Conservation (phyloP, 2,797 vertebrate genomes). For the Argya squamiceps region DNA sequence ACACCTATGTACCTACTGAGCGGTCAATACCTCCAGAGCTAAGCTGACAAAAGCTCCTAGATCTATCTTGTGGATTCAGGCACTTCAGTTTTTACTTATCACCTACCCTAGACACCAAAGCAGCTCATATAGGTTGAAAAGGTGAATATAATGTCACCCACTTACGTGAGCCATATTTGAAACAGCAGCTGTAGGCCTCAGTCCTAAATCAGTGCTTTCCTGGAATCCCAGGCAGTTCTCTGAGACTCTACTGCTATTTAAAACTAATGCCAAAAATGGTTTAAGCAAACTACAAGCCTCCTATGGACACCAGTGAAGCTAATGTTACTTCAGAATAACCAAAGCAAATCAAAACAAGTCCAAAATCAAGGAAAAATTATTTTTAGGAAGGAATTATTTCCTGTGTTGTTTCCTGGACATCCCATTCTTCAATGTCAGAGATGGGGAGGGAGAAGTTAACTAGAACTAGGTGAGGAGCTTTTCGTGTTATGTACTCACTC, state of each 20-base stretch:
- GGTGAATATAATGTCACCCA: not conserved
- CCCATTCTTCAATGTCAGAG: not conserved
- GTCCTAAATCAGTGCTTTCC: not conserved
- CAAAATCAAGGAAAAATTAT: not conserved
- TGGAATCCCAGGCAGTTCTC: not conserved
- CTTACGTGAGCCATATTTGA: not conserved
- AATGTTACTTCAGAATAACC: not conserved
- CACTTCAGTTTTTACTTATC: not conserved
- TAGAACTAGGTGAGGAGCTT: not conserved
- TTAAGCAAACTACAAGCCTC: not conserved
- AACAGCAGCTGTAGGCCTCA: not conserved
- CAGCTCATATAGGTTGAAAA: not conserved
- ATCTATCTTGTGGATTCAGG: not conserved
- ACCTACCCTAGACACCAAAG: not conserved
- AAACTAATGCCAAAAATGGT: not conserved
- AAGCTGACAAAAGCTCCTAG: not conserved
- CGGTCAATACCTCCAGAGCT: rapidly evolving
- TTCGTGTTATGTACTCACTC: not conserved
- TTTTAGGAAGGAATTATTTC: not conserved
- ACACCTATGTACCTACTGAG: not conserved
- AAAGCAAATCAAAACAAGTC: not conserved
- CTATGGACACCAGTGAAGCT: rapidly evolving
- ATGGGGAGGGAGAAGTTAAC: not conserved
- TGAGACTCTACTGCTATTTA: not conserved
- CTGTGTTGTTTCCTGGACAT: not conserved